Base-by-base conservation (phyloP, 2,888 invertebrate genomes). In the Drosophila birchii region DNA sequence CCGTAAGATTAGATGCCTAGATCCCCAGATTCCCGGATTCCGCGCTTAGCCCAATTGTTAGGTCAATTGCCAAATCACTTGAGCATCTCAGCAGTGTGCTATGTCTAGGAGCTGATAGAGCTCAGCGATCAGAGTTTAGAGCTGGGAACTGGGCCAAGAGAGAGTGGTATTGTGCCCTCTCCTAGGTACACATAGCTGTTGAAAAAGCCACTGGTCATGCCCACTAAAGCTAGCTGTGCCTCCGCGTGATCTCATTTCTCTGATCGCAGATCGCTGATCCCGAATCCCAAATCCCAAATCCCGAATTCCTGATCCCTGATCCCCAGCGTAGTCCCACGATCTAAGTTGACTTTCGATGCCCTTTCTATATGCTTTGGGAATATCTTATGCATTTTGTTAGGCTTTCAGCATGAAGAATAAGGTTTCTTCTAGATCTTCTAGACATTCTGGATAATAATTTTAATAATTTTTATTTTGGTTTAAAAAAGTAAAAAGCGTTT, bases 41-140 rank as follows among this genome's bases (percentile, higher is more conserved):
- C 20, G 53, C 44, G 75, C 64, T 79, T 66, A 78, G 64, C 53
- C 81, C 77, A 82, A 74, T 88, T 88, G 86, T 79, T 84, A 88
- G 86, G 88, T 88, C 87, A 86, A 88, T 84, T 83, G 86, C 59
- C 55, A 80, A 71, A 88, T 88, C 75, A 71, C 55, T 75, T 80
- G 63, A 87, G 72, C 71, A 47, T 5, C 5, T 11, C n/a, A 20
- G 39, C 39, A 43, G 7, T 32, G 23, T 23, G 26, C 26, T 32
- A n/a, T n/a, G 8, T 7, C 41, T 4, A 6, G 14, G 11, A 23
- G 41, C 18, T 0, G 41, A 26, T 26, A 18, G 20, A 14, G 12
- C 7, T 11, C 12, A 26, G 26, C 5, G 26, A 7, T 29, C 4
- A 29, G 32, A 34, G 32, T 9, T 11, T 3, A 11, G 29, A 55